phyloP scores from a whole-genome alignment of 2,888 invertebrate genomes.

The Toxonevra muliebris region DNA sequence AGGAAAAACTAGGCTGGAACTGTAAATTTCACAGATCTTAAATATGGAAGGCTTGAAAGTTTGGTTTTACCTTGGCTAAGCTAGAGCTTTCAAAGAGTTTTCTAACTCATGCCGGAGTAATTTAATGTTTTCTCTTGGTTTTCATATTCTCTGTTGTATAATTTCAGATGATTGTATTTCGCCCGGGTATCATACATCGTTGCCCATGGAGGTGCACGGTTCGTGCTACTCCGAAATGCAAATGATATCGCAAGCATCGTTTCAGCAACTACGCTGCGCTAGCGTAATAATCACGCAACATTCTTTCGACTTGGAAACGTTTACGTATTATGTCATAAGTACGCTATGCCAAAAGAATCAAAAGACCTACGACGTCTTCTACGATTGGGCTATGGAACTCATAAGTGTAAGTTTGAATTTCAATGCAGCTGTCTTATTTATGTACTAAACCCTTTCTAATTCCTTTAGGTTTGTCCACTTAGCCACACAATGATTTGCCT shows the following conservation, averaged over 20 bases:
- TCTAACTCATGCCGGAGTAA: no score
- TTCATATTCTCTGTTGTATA: background rate
- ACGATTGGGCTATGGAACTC: slow-evolving; percentile 65
- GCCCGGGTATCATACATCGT: slow-evolving; percentile 64
- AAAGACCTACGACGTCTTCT: slow-evolving; percentile 64
- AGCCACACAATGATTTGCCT: slow-evolving; percentile 60
- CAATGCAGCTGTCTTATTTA: background rate
- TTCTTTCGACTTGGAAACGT: slow-evolving; percentile 65
- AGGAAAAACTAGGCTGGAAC: no score
- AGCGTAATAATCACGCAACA: slow-evolving; percentile 64
- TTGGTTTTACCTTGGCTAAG: no score
- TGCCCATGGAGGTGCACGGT: slow-evolving; percentile 65
- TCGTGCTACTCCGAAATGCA: slow-evolving; percentile 66
- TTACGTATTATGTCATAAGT: slow-evolving; percentile 64
- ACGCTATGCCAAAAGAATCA: slow-evolving; percentile 64
- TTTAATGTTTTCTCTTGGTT: no score
- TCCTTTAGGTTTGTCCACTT: slow-evolving; percentile 57
- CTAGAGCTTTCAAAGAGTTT: no score
- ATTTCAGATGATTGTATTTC: slow-evolving; percentile 64
- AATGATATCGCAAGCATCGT: slow-evolving; percentile 65
- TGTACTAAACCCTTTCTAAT: background rate
- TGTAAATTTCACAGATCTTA: no score
- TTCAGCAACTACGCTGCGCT: slow-evolving; percentile 60
- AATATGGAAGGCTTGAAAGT: no score
- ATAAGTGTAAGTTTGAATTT: slow-evolving; percentile 52